Evolutionary conservation across 2,113 vertebrate genomes (phyloP).

Genomic region (Ginglymostoma cirratum): DNA sequence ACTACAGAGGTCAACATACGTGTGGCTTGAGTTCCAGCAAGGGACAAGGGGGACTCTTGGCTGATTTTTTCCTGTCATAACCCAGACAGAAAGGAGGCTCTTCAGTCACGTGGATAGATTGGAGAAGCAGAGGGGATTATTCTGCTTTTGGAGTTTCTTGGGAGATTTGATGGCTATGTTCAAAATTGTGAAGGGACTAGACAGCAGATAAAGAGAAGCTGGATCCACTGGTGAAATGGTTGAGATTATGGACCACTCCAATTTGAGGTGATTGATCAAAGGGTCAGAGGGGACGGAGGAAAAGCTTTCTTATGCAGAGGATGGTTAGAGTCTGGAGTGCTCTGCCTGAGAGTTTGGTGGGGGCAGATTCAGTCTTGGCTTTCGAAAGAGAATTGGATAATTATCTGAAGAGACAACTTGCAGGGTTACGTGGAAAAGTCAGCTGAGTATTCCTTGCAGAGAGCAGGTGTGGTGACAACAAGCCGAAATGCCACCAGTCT

Average conservation of each 20-base stretch:
- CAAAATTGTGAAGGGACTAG: neutral
- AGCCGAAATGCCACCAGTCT: neutral
- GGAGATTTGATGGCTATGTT: neutral
- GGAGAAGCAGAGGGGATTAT: neutral
- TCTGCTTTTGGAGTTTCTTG: neutral
- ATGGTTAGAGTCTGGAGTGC: neutral
- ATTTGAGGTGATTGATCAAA: neutral
- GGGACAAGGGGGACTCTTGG: neutral
- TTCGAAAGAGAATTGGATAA: neutral
- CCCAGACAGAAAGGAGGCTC: neutral
- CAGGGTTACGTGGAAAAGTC: neutral
- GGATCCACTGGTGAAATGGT: neutral
- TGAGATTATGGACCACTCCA: neutral
- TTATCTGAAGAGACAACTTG: neutral
- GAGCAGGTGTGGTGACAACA: neutral
- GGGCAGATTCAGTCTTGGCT: neutral
- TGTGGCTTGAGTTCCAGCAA: neutral
- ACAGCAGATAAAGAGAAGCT: too few species aligned
- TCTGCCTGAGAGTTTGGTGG: neutral
- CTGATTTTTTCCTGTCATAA: neutral
- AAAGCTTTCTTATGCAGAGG: neutral
- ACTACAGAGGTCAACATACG: neutral
- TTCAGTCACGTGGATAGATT: neutral
- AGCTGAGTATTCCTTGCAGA: neutral
- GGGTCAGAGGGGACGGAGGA: neutral